These are phyloP conservation scores for Brachionus rotundiformis DNA, from an alignment of 1,140 invertebrate species.

Conservation along the genomic window DNA sequence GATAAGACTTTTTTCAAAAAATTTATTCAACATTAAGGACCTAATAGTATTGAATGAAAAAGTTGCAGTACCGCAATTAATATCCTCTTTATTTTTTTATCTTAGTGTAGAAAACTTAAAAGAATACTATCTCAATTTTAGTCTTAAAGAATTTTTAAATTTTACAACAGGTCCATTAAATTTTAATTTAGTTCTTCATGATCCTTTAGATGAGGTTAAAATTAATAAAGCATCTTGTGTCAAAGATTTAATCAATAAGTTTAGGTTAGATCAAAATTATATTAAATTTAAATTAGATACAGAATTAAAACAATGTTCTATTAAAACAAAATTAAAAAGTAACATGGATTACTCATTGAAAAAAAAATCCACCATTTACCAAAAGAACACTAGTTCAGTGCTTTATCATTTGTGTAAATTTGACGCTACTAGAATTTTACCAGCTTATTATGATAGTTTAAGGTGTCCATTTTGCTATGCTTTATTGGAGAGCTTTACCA, in stretches of 20 bases:
- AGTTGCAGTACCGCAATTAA: not conserved
- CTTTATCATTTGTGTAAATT: not conserved
- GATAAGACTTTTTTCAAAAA: not conserved
- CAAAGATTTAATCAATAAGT: not conserved
- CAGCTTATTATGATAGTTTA: not conserved
- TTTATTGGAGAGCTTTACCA: not conserved
- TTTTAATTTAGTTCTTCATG: not conserved
- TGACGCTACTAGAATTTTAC: not conserved
- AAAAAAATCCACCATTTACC: no score
- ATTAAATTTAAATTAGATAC: not conserved
- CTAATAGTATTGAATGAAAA: not conserved
- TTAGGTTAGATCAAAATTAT: not conserved
- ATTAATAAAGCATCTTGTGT: not conserved
- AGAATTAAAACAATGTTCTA: not conserved
- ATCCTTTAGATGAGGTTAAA: not conserved
- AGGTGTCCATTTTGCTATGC: slow-evolving; percentile 10
- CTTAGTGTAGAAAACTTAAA: not conserved
- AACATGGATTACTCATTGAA: not conserved
- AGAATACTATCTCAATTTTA: slow-evolving; percentile 10
- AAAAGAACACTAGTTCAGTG: no score
- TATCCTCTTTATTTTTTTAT: not conserved
- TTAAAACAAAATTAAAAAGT: not conserved
- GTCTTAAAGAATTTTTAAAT: not conserved
- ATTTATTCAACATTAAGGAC: not conserved
- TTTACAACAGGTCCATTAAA: not conserved